Conservation (phyloP, 2,113 vertebrate species). For the Melanotaenia duboulayi region DNA sequence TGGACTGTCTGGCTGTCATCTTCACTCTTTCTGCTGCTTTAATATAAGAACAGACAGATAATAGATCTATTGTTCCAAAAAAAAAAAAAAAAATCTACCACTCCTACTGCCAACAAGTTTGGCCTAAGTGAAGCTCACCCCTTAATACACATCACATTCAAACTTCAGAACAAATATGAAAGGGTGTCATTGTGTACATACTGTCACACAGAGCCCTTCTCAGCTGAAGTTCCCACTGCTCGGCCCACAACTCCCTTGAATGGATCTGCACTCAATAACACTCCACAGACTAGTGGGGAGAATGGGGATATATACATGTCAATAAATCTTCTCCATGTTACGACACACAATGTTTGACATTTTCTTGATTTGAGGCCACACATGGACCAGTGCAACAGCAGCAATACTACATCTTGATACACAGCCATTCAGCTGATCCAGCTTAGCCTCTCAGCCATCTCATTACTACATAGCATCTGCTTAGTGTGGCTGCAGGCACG, state of each 20-base stretch:
- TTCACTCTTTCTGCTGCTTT: conserved; percentile 25
- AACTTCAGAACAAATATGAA: conserved; percentile 68
- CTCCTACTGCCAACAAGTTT: conserved; percentile 59
- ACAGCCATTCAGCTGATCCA: conserved; percentile 74
- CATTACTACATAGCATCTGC: conserved; percentile 71
- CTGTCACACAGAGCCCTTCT: conserved; percentile 50
- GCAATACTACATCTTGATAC: conserved; percentile 15
- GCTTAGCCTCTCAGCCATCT: conserved; percentile 70
- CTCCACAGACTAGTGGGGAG: conserved; percentile 17
- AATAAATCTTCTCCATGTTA: conserved; percentile 2
- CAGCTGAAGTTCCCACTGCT: conserved; percentile 35
- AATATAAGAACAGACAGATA: conserved; percentile 30
- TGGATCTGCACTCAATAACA: conserved; percentile 38
- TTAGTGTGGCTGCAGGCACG: conserved; percentile 41
- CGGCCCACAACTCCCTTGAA: conserved; percentile 46
- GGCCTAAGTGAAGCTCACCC: conserved; percentile 58
- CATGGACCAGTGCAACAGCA: conserved; percentile 42
- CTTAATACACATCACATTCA: conserved; percentile 70
- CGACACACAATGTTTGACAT: conserved; percentile 7
- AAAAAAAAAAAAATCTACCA: conserved; percentile 48
- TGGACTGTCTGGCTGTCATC: conserved; percentile 26
- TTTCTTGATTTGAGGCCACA: conserved; percentile 44
- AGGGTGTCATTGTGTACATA: conserved; percentile 75
- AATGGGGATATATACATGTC: not conserved
- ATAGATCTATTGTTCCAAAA: conserved; percentile 54